These are phyloP conservation scores for Agrochola lota DNA, from an alignment of 2,888 invertebrate species.

Conservation along the genomic window DNA sequence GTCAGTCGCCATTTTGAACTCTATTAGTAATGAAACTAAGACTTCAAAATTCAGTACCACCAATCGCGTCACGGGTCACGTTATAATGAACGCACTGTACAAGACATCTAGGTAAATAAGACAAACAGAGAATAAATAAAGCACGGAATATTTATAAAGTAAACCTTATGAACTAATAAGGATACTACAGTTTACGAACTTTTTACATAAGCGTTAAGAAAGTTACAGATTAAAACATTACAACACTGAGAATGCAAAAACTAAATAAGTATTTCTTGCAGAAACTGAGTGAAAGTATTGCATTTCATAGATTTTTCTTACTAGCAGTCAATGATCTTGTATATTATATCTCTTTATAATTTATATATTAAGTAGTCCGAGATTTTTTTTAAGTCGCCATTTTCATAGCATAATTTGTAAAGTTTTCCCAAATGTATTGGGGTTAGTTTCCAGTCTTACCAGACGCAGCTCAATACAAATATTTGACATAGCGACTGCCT, in stretches of 20 bases:
- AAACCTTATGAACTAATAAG: not conserved
- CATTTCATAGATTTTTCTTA: too few relatives aligned
- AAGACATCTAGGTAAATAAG: not conserved
- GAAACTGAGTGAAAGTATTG: not conserved
- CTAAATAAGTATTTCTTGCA: not conserved
- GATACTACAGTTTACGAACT: not conserved
- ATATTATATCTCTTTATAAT: too few relatives aligned
- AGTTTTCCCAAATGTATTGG: not conserved
- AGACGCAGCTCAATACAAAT: not conserved
- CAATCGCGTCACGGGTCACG: too few relatives aligned
- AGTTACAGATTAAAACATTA: not conserved
- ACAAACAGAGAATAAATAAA: not conserved
- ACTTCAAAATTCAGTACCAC: too few relatives aligned
- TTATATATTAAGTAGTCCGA: too few relatives aligned
- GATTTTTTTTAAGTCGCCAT: not conserved
- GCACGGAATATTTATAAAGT: not conserved
- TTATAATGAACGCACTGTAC: not conserved
- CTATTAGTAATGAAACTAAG: too few relatives aligned
- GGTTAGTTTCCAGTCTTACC: not conserved
- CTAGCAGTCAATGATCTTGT: too few relatives aligned
- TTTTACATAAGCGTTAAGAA: not conserved
- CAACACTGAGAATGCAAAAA: not conserved
- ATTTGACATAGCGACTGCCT: not conserved
- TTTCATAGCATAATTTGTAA: not conserved
- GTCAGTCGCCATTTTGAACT: too few relatives aligned